phyloP scores from a whole-genome alignment of 2,113 vertebrate genomes.

The Taxidea taxus region DNA sequence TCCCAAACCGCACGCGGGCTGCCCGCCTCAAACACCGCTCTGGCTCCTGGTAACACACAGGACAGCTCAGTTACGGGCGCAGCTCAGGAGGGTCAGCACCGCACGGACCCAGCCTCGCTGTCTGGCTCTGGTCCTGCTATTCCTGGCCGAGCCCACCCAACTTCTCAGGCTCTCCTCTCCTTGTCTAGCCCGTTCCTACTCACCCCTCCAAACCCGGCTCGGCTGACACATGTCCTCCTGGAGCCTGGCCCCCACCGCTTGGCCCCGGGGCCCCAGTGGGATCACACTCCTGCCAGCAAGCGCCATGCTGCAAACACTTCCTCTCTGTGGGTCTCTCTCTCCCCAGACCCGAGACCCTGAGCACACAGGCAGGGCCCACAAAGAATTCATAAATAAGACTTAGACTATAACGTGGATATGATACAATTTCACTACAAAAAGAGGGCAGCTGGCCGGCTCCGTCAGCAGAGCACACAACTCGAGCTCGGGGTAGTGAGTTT shows the following conservation, averaged over 20 bases:
- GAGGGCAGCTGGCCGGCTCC: background rate
- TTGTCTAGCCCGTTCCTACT: rapidly evolving
- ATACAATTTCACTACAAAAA: background rate
- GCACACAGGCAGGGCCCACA: background rate
- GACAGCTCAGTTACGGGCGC: rapidly evolving
- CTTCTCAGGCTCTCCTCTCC: too few species aligned
- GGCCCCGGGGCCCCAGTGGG: too few species aligned
- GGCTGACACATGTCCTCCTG: background rate
- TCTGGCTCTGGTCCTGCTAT: rapidly evolving
- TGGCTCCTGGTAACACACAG: background rate
- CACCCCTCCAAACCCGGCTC: background rate
- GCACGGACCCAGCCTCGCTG: rapidly evolving
- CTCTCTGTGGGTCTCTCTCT: background rate
- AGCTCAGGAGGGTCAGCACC: rapidly evolving
- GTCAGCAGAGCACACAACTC: background rate
- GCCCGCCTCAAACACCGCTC: background rate
- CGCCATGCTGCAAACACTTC: rapidly evolving
- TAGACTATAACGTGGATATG: background rate
- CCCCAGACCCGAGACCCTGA: background rate
- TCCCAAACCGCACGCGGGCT: rapidly evolving
- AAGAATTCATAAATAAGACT: background rate
- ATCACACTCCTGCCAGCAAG: background rate
- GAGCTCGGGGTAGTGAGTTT: background rate
- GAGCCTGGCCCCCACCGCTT: background rate
- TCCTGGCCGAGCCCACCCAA: background rate